Base-by-base conservation (phyloP, 2,797 vertebrate species). In the Peromyscus aztecus region DNA sequence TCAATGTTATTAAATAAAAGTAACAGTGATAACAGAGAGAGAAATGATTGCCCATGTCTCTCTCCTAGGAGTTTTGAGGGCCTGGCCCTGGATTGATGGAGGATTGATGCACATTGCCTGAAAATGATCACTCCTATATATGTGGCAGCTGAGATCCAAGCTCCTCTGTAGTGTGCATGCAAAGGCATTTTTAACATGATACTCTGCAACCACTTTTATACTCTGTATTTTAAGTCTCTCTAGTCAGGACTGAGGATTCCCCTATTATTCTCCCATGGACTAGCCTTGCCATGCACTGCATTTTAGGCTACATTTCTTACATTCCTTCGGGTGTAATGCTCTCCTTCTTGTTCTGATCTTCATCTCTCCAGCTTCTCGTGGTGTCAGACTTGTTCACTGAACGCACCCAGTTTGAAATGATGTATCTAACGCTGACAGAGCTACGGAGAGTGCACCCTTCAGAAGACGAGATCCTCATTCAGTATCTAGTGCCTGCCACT, bases 301-400 rank as follows among this genome's bases (percentile, higher is more conserved):
- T 43, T 94, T 90, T 55, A 90, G 34, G 0, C 78, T 52, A 1
- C 43, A 1, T 34, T 6, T 4, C 31, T 10, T 7, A 0, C 37
- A 1, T 14, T 55, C 80, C 89, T 97, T 43, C 78, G 43, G 12
- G 24, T 0, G 0, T 78, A 71, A 49, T 40, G 71, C 71, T 23
- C 27, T 81, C 40, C 49, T 98, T 91, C 89, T 82, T 59, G 83
- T 95, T 93, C 81, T 6, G 0, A 1, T 17, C 11, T n/a, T n/a
- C 5, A 1, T 71, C 0, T 49, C 1, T 84, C 23, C 96, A 99
- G 99, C 99, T 99, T 98, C 99, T 99, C 96, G 99, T 99, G 29
- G 99, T 99, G 91, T 99, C 99, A 0, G 99, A 99, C 98, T 98
- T 99, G 95, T 99, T 99, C 99, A 99, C 99, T 0, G 99, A 99